Conservation (phyloP, 2,888 invertebrate species). For the Phlogophora meticulosa region DNA sequence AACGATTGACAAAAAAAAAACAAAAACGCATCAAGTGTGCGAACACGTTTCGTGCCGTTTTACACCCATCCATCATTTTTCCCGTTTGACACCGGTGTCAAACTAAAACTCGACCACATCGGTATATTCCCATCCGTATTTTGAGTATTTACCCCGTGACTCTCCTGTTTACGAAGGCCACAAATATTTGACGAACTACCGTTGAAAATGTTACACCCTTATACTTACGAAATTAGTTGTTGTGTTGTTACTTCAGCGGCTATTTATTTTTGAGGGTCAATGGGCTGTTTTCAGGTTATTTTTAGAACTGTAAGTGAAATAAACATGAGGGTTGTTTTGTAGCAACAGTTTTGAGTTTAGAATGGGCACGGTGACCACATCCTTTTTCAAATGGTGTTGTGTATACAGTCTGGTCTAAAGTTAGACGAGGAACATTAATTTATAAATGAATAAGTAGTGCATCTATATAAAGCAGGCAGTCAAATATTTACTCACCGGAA, state of each 20-base stretch:
- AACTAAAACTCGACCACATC: slow-evolving; percentile 18
- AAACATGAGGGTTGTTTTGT: neutral
- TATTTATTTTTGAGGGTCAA: slow-evolving; percentile 25
- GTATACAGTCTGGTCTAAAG: neutral
- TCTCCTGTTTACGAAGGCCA: slow-evolving; percentile 37
- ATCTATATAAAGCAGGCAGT: no score
- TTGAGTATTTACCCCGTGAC: slow-evolving; percentile 19
- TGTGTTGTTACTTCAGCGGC: slow-evolving; percentile 1
- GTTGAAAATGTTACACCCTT: slow-evolving; percentile 30
- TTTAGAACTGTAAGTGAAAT: slow-evolving; percentile 9
- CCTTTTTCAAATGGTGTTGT: neutral
- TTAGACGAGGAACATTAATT: no score
- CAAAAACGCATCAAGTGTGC: slow-evolving; percentile 25
- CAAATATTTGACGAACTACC: slow-evolving; percentile 56
- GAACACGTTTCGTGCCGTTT: slow-evolving; percentile 22
- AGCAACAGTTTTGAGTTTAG: neutral
- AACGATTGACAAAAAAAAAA: slow-evolving; percentile 20
- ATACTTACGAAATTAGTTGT: slow-evolving; percentile 50
- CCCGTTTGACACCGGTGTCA: slow-evolving; percentile 27
- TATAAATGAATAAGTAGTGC: no score
- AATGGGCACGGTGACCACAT: neutral
- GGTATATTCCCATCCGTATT: slow-evolving; percentile 21
- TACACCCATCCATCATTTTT: slow-evolving; percentile 25
- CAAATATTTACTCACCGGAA: no score
- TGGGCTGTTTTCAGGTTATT: slow-evolving; percentile 15